A percentile compares a stretch with the other conserved stretches of the same genome.
These are phyloP conservation scores for Vicugna pacos DNA, from an alignment of 2,113 vertebrate genomes.

Conservation along the genomic window DNA sequence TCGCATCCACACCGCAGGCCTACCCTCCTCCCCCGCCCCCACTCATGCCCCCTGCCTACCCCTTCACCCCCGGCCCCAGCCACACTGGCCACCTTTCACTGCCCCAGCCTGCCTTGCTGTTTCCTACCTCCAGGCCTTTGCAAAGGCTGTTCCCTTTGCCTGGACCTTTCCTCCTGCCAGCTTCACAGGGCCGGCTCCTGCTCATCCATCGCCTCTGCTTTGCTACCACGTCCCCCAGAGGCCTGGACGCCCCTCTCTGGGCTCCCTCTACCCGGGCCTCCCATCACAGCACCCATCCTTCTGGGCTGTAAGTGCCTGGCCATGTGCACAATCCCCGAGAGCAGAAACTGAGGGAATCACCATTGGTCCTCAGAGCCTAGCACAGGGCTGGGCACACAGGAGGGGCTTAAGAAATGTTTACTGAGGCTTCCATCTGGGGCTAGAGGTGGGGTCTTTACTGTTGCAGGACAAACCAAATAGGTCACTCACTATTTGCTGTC, in stretches of 20 bases:
- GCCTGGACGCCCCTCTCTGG: neutral
- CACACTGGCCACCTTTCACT: too few relatives aligned
- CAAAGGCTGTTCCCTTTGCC: neutral
- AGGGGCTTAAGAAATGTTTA: neutral
- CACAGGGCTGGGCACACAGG: neutral
- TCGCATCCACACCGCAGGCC: neutral
- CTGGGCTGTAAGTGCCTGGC: neutral
- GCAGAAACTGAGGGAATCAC: neutral
- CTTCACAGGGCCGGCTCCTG: neutral
- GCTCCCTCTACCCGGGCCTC: neutral
- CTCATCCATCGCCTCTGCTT: neutral
- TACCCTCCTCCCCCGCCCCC: fast-evolving
- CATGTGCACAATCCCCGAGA: neutral
- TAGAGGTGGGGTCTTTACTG: neutral
- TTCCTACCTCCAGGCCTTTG: neutral
- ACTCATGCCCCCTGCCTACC: neutral
- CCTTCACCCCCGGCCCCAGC: neutral
- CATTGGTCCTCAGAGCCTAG: neutral
- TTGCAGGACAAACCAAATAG: neutral
- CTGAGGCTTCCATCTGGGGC: neutral
- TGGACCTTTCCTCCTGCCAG: neutral
- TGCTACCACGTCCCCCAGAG: neutral
- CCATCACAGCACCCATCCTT: fast-evolving
- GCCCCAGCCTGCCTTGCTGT: fast-evolving
- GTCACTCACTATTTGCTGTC: neutral